Base-by-base conservation (phyloP, 2,888 invertebrate species). In the Acronicta alni region DNA sequence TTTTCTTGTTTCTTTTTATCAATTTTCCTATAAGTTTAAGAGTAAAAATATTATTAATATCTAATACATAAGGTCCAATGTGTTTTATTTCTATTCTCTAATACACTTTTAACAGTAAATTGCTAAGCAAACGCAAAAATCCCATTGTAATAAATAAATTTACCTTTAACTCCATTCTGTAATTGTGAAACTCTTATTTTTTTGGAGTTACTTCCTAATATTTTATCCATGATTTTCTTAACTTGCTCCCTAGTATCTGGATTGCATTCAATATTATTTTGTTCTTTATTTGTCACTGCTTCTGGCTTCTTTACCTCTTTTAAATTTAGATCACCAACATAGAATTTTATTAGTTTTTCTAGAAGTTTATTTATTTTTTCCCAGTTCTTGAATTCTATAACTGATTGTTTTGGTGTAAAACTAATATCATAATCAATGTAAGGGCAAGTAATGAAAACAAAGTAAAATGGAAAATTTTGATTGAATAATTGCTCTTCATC, bases 351-450 rank as follows among this genome's bases (percentile, higher is more conserved):
- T 14, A 89, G 64, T 74, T 92, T 93, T 52, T 89, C 85, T 26
- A 91, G 44, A 32, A 93, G 64, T 58, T 81, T 85, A 18, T 81
- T 81, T 2, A 94, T 80, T 72, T 81, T 72, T 16, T 89, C 83
- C 95, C 95, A 95, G 67, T 95, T 87, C 75, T 90, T 93, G 74
- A 96, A 96, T 81, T 95, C 95, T 32, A 96, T 77, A 32, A 89
- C 72, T 32, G 92, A 91, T 77, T 95, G 94, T 54, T 89, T 89
- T 6, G 92, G 84, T 42, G 92, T 92, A 59, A 89, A 84, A 58
- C 86, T 90, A 1, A 95, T 84, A 70, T 95, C 95, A 85, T 95
- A 96, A 66, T 94, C 94, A 67, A 84, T 82, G 44, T 90, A 85
- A 0, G 95, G 95, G 71, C 96, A 96, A 45, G 86, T 87, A 52